A percentile compares a stretch with the other conserved stretches of the same genome.
Conservation (phyloP, 1,140 invertebrate genomes). For the Choristoneura fumiferana region DNA sequence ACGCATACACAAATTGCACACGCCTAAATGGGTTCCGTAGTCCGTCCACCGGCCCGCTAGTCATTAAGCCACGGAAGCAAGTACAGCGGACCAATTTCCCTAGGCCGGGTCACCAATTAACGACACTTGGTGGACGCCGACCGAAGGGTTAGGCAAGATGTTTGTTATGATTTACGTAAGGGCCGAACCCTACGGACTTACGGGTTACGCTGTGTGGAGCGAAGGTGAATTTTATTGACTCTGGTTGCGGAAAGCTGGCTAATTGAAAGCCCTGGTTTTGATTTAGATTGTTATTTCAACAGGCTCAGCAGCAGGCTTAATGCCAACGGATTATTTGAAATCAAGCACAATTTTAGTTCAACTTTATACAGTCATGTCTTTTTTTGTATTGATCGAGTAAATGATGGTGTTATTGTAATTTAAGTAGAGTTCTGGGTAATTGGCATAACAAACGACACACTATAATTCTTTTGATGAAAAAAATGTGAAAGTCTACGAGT, state of each 20-base stretch:
- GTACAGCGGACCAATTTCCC: constrained; percentile 70
- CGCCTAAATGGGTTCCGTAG: constrained; percentile 62
- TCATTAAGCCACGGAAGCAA: constrained; percentile 71
- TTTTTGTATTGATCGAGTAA: too few relatives aligned
- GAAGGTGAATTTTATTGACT: constrained; percentile 10
- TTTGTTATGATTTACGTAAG: constrained; percentile 70
- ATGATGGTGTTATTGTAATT: too few relatives aligned
- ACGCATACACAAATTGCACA: constrained; percentile 62
- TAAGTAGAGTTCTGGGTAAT: too few relatives aligned
- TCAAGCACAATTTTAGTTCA: neutral
- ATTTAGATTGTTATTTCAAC: neutral
- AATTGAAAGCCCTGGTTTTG: constrained; percentile 4
- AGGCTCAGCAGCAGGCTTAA: neutral
- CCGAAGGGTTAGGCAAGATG: constrained; percentile 65
- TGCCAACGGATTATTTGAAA: neutral
- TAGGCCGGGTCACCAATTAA: constrained; percentile 63
- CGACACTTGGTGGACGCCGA: constrained; percentile 54
- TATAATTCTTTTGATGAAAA: too few relatives aligned
- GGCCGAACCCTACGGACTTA: constrained; percentile 22
- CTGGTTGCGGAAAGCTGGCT: constrained; percentile 3
- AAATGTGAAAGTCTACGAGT: too few relatives aligned
- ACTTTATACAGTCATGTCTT: neutral
- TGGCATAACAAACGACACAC: too few relatives aligned
- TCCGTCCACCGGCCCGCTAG: constrained; percentile 51
- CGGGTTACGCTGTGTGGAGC: neutral